Evolutionary conservation across 2,888 invertebrate genomes (phyloP).

Genomic region (Drosophila nigricruria): DNA sequence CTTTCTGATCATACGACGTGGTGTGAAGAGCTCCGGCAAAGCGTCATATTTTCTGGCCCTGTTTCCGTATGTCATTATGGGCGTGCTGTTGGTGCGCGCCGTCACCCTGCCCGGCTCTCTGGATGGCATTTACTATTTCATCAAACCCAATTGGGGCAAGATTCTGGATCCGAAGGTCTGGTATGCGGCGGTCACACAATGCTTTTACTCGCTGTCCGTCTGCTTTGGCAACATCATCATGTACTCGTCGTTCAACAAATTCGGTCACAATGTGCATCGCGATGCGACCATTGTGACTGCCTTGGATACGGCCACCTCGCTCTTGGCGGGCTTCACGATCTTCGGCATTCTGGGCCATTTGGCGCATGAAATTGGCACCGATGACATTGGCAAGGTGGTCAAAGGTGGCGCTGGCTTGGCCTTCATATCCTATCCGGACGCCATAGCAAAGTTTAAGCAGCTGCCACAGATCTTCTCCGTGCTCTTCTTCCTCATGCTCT

Average conservation of each 20-base stretch:
- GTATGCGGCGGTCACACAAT: constrained; percentile 89
- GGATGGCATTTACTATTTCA: constrained; percentile 88
- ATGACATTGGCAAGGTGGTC: constrained; percentile 86
- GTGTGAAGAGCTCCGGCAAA: constrained; percentile 89
- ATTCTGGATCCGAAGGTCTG: constrained; percentile 88
- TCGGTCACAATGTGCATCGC: constrained; percentile 87
- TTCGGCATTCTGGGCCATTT: constrained; percentile 87
- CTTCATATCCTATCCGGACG: constrained; percentile 87
- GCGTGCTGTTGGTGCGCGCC: constrained; percentile 88
- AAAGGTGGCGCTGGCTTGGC: constrained; percentile 87
- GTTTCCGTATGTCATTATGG: constrained; percentile 89
- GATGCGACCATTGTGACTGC: constrained; percentile 87
- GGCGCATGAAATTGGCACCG: constrained; percentile 86
- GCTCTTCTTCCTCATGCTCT: constrained; percentile 87
- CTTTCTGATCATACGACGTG: constrained; percentile 86
- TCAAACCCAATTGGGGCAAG: constrained; percentile 88
- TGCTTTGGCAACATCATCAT: constrained; percentile 88
- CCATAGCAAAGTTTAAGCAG: constrained; percentile 86
- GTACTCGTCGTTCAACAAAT: constrained; percentile 88
- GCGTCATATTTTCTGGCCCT: constrained; percentile 91
- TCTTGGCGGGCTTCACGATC: constrained; percentile 87
- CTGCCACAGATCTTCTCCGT: constrained; percentile 87
- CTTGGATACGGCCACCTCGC: constrained; percentile 87
- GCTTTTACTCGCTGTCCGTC: constrained; percentile 88
- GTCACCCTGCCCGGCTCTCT: constrained; percentile 88